phyloP scores from a whole-genome alignment of 2,888 invertebrate species.

The Scaptomyza cyrtandrae region DNA sequence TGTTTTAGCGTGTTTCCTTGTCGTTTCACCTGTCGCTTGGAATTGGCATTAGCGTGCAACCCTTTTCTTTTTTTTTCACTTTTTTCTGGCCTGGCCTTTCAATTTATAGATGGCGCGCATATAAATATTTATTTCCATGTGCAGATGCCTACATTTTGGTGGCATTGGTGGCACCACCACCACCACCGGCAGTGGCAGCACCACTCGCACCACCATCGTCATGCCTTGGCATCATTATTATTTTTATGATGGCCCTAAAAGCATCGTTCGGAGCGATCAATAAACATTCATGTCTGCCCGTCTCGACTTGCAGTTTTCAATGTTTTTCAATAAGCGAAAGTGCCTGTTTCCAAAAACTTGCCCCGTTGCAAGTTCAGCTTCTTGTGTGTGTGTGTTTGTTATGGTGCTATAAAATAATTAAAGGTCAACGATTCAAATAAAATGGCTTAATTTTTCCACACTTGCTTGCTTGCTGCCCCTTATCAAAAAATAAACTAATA shows the following conservation, averaged over 20 bases:
- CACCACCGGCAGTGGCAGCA: conserved; percentile 27
- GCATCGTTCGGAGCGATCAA: conserved; percentile 72
- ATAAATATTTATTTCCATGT: conserved; percentile 79
- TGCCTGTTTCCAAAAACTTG: conserved; percentile 47
- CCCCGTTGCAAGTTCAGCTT: conserved; percentile 12
- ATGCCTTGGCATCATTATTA: conserved; percentile 79
- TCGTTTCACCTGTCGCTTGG: conserved; percentile 62
- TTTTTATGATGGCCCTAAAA: conserved; percentile 76
- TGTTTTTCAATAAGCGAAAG: conserved; percentile 77
- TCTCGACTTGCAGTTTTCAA: conserved; percentile 57
- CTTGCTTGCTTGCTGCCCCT: background rate
- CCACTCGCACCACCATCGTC: conserved; percentile 37
- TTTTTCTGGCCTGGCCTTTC: conserved; percentile 52
- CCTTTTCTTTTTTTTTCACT: conserved; percentile 29
- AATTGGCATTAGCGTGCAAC: conserved; percentile 60
- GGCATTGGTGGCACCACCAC: background rate
- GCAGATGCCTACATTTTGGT: conserved; percentile 60
- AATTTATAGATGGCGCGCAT: conserved; percentile 81
- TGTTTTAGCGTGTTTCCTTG: conserved; percentile 24
- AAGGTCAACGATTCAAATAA: conserved; percentile 61
- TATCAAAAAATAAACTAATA: conserved; percentile 21
- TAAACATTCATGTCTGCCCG: conserved; percentile 68
- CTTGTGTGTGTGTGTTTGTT: conserved; percentile 12
- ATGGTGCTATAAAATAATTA: conserved; percentile 63
- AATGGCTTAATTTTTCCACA: conserved; percentile 21